Conservation (phyloP, 2,888 invertebrate species). For the Melitaea athalia region DNA sequence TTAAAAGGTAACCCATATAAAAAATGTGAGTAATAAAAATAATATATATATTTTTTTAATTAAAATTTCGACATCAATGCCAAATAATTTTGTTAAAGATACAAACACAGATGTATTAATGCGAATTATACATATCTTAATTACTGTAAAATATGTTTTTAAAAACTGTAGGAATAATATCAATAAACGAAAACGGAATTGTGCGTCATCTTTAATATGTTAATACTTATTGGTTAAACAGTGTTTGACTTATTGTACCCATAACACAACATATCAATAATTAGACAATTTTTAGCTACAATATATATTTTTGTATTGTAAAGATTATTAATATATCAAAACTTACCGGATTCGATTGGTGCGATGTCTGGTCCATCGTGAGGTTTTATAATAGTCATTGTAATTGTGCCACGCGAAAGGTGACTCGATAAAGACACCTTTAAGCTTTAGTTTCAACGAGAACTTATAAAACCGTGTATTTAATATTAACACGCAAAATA, state of each 20-base stretch:
- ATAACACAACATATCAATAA: not conserved
- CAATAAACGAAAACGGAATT: conserved; percentile 9
- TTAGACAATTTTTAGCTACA: not conserved
- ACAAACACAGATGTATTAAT: too few relatives aligned
- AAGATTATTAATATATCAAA: conserved; percentile 11
- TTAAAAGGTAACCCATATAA: not conserved
- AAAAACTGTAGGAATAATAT: too few relatives aligned
- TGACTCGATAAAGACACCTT: conserved; percentile 77
- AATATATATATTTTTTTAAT: not conserved
- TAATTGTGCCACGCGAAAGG: conserved; percentile 72
- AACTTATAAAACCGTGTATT: conserved; percentile 46
- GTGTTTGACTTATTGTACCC: not conserved
- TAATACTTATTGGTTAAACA: not conserved
- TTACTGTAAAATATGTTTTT: too few relatives aligned
- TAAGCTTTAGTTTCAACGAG: conserved; percentile 54
- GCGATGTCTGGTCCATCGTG: conserved; percentile 83
- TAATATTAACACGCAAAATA: conserved; percentile 54
- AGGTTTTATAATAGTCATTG: conserved; percentile 76
- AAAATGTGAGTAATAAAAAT: not conserved
- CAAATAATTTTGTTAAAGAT: too few relatives aligned
- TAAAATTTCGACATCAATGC: too few relatives aligned
- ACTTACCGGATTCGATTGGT: conserved; percentile 79
- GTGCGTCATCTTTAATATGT: conserved; percentile 21
- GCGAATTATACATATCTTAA: too few relatives aligned
- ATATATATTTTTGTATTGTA: not conserved